These are phyloP conservation scores for Habroteleia sp. DNA, from an alignment of 2,888 invertebrate genomes.

Conservation along the genomic window DNA sequence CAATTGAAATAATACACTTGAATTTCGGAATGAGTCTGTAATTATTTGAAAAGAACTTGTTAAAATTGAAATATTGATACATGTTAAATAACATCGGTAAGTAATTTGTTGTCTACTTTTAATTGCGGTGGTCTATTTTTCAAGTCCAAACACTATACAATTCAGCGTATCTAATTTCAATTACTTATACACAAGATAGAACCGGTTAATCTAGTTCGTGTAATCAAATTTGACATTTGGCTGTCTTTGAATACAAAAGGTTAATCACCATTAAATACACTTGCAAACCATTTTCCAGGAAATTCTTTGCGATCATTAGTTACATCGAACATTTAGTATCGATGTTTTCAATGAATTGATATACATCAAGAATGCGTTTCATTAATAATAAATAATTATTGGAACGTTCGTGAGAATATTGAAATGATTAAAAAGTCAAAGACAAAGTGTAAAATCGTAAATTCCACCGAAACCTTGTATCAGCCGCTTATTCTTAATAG, in stretches of 20 bases:
- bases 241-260: constrained; percentile 38
- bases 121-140: constrained; percentile 30
- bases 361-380: constrained; percentile 18
- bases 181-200: constrained; percentile 9
- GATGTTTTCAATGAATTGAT: constrained; percentile 44
- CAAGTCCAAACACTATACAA: constrained; percentile 13
- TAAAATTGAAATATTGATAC: constrained; percentile 12
- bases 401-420: background rate
- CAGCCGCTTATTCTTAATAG: constrained; percentile 12
- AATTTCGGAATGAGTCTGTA: too few species aligned
- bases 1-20: constrained; percentile 3
- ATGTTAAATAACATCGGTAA: constrained; percentile 14
- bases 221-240: constrained; percentile 53
- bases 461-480: background rate
- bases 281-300: constrained; percentile 48
- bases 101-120: constrained; percentile 28
- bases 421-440: background rate
- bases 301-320: constrained; percentile 44
- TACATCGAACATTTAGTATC: constrained; percentile 17
- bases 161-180: constrained; percentile 30
- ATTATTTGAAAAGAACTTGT: too few species aligned
- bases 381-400: constrained; percentile 35
- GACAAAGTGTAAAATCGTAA: constrained; percentile 5
- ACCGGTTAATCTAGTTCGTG: constrained; percentile 39
- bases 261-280: constrained; percentile 42